These are phyloP conservation scores for Colletes latitarsis DNA, from an alignment of 1,140 invertebrate species.

Conservation along the genomic window DNA sequence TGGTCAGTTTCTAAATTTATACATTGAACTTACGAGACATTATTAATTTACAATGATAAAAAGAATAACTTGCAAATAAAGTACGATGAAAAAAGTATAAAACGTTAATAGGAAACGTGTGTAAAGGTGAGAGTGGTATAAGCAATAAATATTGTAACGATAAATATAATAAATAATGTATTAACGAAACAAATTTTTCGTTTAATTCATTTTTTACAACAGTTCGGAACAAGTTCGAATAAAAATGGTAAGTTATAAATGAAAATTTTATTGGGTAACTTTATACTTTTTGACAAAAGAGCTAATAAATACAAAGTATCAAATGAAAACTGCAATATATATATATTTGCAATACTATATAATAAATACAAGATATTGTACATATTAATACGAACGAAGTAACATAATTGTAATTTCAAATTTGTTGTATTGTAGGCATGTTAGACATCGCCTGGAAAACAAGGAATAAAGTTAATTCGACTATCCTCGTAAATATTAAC, in stretches of 20 bases:
- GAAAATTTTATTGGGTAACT: background rate
- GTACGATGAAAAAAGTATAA: background rate
- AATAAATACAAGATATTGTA: constrained; percentile 12
- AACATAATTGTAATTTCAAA: background rate
- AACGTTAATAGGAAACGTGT: background rate
- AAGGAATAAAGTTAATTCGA: background rate
- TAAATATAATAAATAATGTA: background rate
- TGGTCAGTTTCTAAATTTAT: background rate
- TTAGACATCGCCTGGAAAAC: background rate
- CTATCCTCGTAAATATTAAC: background rate
- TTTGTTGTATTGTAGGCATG: background rate
- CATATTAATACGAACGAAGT: background rate
- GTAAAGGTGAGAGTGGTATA: background rate
- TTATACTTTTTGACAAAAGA: background rate
- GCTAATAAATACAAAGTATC: background rate
- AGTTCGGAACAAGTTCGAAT: background rate
- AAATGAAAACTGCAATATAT: background rate
- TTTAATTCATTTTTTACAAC: background rate
- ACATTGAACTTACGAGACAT: background rate
- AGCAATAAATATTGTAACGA: background rate
- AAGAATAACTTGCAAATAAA: background rate
- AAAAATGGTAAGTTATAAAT: background rate
- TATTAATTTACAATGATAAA: too few relatives aligned
- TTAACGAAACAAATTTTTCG: background rate
- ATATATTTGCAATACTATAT: constrained; percentile 11